These are phyloP conservation scores for Cassiopea xamachana DNA, from an alignment of 30 jellyfish, hydroid and myxozoan genomes.

Conservation along the genomic window DNA sequence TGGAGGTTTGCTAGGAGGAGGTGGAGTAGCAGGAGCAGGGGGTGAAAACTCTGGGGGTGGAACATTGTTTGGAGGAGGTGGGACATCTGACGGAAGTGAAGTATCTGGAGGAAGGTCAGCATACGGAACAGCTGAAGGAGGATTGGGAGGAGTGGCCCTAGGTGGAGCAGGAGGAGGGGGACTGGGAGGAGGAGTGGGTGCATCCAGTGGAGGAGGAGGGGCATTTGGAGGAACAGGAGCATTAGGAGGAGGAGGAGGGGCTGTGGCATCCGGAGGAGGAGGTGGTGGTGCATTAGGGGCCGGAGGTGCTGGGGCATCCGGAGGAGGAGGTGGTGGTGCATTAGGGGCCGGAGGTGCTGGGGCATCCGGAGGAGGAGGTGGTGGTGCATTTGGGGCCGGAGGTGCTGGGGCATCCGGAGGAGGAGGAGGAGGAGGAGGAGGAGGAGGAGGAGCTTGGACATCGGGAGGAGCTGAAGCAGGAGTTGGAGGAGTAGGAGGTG, in stretches of 20 bases:
- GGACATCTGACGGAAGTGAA: slow-evolving; percentile 7
- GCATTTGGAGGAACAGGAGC: slow-evolving; percentile 36
- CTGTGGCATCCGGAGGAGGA: not conserved
- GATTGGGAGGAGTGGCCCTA: not conserved
- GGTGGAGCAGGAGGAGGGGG: slow-evolving; percentile 16
- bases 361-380: slow-evolving; percentile 27
- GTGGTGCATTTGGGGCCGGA: slow-evolving; percentile 19
- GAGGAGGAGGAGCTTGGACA: slow-evolving; percentile 29
- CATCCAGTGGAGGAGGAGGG: not conserved
- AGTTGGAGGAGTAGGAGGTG: slow-evolving; percentile 26
- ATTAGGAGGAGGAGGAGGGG: slow-evolving; percentile 14
- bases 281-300: not conserved
- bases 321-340: slow-evolving; percentile 39
- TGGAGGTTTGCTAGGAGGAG: slow-evolving; percentile 50
- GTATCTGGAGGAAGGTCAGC: slow-evolving; percentile 30
- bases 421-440: slow-evolving; percentile 28
- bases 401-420: slow-evolving; percentile 36
- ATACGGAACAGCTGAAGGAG: slow-evolving; percentile 48
- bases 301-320: slow-evolving; percentile 27
- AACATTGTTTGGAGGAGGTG: slow-evolving; percentile 23
- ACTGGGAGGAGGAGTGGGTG: not conserved
- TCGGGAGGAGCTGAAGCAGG: slow-evolving; percentile 18
- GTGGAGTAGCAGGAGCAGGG: slow-evolving; percentile 52
- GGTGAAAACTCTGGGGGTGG: slow-evolving; percentile 49
- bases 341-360: slow-evolving; percentile 37